Evolutionary conservation across 2,797 vertebrate species (phyloP).

Genomic region (Aythya fuligula): DNA sequence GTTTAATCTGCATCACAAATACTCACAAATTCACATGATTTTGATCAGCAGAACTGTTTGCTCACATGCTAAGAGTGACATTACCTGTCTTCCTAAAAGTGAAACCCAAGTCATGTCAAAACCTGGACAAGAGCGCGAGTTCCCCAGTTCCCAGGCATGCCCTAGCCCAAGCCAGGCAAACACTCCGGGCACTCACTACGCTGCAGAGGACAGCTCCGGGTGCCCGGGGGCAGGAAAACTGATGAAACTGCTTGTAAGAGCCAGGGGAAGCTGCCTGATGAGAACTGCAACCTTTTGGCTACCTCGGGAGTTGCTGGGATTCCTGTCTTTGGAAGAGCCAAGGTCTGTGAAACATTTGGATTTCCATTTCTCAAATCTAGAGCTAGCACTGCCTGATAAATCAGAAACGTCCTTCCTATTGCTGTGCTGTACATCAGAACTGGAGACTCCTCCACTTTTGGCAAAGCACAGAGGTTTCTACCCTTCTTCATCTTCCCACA

Average conservation of each 20-base stretch:
- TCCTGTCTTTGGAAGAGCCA: background rate
- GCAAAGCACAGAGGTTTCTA: accelerated
- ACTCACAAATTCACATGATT: accelerated
- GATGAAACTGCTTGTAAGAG: accelerated
- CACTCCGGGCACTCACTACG: accelerated
- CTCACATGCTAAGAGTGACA: background rate
- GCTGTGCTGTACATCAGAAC: background rate
- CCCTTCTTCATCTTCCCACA: background rate
- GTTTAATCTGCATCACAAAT: background rate
- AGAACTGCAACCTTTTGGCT: background rate
- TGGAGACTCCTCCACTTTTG: background rate
- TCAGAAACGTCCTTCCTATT: background rate
- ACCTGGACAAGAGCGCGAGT: background rate
- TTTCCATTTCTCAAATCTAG: background rate
- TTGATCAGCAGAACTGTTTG: background rate
- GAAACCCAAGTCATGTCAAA: background rate
- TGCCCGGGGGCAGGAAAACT: accelerated
- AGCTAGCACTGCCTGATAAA: background rate
- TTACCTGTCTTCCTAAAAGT: background rate
- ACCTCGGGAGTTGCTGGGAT: background rate
- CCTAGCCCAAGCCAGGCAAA: accelerated
- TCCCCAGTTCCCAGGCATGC: accelerated
- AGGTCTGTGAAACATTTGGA: background rate
- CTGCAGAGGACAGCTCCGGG: accelerated
- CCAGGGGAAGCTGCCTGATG: background rate